Evolutionary conservation across 2,888 invertebrate species (phyloP).

Genomic region (Morinoia aosen): DNA sequence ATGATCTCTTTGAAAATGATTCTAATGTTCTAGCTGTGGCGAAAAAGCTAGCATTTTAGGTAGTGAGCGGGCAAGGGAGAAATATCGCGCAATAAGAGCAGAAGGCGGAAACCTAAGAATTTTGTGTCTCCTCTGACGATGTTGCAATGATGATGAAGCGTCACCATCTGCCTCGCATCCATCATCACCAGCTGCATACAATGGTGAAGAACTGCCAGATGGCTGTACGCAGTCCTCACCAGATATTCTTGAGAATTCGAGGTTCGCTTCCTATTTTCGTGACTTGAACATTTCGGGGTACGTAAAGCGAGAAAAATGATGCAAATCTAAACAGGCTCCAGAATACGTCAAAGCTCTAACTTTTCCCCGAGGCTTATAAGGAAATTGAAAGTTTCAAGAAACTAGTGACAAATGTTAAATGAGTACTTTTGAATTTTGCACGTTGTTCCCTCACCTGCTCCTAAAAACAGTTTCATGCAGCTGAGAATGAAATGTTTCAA

Average conservation of each 20-base stretch:
- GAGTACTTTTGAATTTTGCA: background rate
- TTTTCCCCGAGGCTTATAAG: background rate
- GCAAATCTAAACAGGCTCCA: background rate
- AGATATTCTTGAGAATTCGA: background rate
- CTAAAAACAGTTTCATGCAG: background rate
- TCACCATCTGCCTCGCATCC: slow-evolving; percentile 12
- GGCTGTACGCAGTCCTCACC: background rate
- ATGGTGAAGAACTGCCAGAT: slow-evolving; percentile 1
- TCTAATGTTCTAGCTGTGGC: background rate
- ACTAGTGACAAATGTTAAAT: background rate
- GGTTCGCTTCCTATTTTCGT: background rate
- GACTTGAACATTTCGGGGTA: background rate
- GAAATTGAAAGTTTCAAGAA: background rate
- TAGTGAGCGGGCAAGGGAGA: background rate
- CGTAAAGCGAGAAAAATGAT: background rate
- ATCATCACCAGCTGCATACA: slow-evolving; percentile 13
- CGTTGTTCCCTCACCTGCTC: background rate
- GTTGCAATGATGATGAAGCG: slow-evolving; percentile 14
- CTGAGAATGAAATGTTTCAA: background rate
- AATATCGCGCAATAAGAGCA: slow-evolving; percentile 6
- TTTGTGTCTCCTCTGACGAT: background rate
- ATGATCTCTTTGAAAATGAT: background rate
- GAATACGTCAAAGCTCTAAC: background rate
- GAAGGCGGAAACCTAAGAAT: background rate
- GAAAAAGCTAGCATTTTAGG: background rate